Percentiles rank a stretch among this genome's conserved stretches.
phyloP scores from a whole-genome alignment of 2,797 vertebrate genomes.

The Phaenicophaeus curvirostris region DNA sequence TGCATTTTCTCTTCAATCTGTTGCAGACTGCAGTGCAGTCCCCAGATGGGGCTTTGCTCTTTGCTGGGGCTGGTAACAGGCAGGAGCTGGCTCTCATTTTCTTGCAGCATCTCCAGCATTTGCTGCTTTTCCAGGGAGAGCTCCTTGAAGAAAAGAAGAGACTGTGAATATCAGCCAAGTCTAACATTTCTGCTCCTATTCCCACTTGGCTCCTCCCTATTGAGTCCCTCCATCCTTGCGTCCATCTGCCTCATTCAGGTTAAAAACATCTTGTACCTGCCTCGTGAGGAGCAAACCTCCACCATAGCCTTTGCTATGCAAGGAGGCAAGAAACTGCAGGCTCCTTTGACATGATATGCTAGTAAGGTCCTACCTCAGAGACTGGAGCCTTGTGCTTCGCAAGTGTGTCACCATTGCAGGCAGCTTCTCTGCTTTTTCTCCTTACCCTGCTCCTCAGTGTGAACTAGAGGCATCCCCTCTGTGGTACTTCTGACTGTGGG shows the following conservation, averaged over 20 bases:
- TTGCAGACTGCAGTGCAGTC: constrained; percentile 84
- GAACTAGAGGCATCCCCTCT: background rate
- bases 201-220: background rate
- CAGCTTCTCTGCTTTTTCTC: background rate
- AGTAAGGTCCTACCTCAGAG: background rate
- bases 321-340: background rate
- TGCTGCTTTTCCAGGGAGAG: constrained; percentile 91
- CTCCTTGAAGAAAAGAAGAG: constrained; percentile 76
- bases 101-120: constrained; percentile 87
- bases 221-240: background rate
- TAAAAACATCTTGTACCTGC: background rate
- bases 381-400: background rate
- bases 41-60: constrained; percentile 67
- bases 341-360: background rate
- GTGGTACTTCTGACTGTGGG: background rate
- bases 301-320: accelerated
- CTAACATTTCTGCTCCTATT: background rate
- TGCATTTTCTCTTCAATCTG: constrained; percentile 95
- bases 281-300: background rate
- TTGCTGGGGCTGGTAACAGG: constrained; percentile 48
- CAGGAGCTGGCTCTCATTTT: constrained; percentile 74
- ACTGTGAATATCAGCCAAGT: background rate
- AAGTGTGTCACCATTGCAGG: background rate
- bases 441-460: background rate
- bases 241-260: background rate